phyloP scores from a whole-genome alignment of 2,888 invertebrate genomes.

The Tethea ocularis region DNA sequence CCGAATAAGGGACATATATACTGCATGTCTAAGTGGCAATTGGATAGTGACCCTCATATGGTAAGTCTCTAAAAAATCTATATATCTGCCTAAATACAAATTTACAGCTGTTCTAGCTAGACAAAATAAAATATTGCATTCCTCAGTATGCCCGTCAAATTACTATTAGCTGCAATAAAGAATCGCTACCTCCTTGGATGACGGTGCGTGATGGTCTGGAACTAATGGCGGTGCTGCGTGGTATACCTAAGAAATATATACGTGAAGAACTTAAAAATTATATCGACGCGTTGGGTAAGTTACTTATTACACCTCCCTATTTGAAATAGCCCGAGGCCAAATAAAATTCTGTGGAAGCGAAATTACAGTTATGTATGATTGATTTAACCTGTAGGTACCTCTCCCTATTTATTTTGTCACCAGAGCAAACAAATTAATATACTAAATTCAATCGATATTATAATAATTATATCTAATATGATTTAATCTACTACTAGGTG shows the following conservation, averaged over 20 bases:
- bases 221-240: constrained; percentile 60
- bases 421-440: no score
- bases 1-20: constrained; percentile 50
- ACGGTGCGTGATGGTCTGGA: constrained; percentile 53
- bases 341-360: no score
- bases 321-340: no score
- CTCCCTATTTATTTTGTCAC: no score
- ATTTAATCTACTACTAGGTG: no score
- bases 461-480: no score
- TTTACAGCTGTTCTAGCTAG: no score
- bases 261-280: constrained; percentile 46
- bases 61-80: constrained; percentile 34
- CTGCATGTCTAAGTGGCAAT: constrained; percentile 57
- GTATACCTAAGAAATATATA: constrained; percentile 50
- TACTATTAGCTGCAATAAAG: constrained; percentile 46
- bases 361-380: no score
- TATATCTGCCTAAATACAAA: no score
- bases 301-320: no score
- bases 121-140: neutral
- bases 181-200: constrained; percentile 66
- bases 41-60: constrained; percentile 43
- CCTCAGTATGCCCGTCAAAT: constrained; percentile 59
- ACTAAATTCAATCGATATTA: no score
- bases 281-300: constrained; percentile 60
- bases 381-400: no score